A percentile compares a stretch with the other conserved stretches of the same genome.
phyloP scores from a whole-genome alignment of 2,888 invertebrate genomes.

The Lepidochrysops patricia region DNA sequence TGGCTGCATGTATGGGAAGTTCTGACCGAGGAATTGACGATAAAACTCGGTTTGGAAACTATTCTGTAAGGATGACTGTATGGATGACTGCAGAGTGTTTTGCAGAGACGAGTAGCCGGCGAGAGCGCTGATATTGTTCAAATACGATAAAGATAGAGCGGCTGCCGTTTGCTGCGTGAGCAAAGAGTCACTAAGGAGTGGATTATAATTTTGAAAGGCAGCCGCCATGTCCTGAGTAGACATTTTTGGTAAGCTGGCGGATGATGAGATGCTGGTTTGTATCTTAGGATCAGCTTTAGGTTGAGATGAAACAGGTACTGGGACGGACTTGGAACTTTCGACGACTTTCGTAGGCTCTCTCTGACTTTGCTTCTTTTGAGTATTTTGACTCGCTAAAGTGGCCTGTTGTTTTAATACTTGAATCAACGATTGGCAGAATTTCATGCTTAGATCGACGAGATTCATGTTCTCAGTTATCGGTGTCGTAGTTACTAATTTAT shows the following conservation, averaged over 20 bases:
- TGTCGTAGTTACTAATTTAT: constrained; percentile 77
- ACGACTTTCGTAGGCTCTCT: constrained; percentile 29
- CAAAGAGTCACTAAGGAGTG: constrained; percentile 52
- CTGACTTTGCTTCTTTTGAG: constrained; percentile 48
- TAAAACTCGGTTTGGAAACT: constrained; percentile 63
- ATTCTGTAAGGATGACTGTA: constrained; percentile 43
- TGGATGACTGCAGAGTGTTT: constrained; percentile 42
- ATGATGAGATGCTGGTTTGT: constrained; percentile 26
- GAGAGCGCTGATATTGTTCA: constrained; percentile 52
- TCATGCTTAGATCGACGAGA: constrained; percentile 79
- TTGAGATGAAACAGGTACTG: constrained; percentile 22
- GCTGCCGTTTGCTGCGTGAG: constrained; percentile 55
- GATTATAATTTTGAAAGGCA: constrained; percentile 55
- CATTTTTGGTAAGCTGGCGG: constrained; percentile 43
- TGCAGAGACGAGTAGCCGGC: constrained; percentile 48
- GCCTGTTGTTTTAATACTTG: constrained; percentile 73
- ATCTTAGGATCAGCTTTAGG: constrained; percentile 35
- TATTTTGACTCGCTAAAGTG: constrained; percentile 47
- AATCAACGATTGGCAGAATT: constrained; percentile 79
- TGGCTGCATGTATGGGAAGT: constrained; percentile 43
- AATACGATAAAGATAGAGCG: constrained; percentile 48
- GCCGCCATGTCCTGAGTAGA: constrained; percentile 52
- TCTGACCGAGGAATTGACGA: constrained; percentile 51
- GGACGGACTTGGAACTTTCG: constrained; percentile 34
- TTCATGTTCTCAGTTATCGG: constrained; percentile 77